Percentiles rank a stretch among this genome's conserved stretches.
Evolutionary conservation across 2,888 invertebrate genomes (phyloP).

Genomic region (Parelbella ahira): DNA sequence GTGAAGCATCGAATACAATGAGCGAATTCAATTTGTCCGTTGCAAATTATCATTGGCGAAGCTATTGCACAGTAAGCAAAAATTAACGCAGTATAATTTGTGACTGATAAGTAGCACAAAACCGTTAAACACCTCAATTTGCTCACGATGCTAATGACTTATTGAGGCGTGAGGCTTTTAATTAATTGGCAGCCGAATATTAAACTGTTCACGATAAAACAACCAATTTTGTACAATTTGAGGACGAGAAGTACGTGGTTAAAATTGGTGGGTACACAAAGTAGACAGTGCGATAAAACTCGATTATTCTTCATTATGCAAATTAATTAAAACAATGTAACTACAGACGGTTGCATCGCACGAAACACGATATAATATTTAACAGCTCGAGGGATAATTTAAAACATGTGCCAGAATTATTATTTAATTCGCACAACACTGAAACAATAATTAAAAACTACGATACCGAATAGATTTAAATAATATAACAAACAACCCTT

Average conservation of each 20-base stretch:
- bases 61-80: neutral
- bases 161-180: constrained; percentile 20
- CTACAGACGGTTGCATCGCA: constrained; percentile 1
- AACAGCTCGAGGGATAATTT: too few species aligned
- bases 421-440: too few species aligned
- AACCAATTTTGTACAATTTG: constrained; percentile 12
- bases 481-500: too few species aligned
- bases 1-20: too few species aligned
- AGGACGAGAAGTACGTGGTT: neutral
- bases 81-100: constrained; percentile 7
- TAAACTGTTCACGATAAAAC: constrained; percentile 10
- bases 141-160: constrained; percentile 18
- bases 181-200: constrained; percentile 16
- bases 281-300: constrained; percentile 4
- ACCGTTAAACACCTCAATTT: constrained; percentile 6
- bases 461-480: too few species aligned
- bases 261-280: constrained; percentile 1
- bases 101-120: constrained; percentile 6
- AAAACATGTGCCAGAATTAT: too few species aligned
- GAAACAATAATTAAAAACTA: too few species aligned
- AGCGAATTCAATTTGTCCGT: too few species aligned
- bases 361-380: too few species aligned
- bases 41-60: too few species aligned
- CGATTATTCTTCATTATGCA: constrained; percentile 3
- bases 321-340: constrained; percentile 11